A percentile compares a stretch with the other conserved stretches of the same genome.
These are phyloP conservation scores for Myiopsitta monachus DNA, from an alignment of 2,113 vertebrate genomes.

Conservation along the genomic window DNA sequence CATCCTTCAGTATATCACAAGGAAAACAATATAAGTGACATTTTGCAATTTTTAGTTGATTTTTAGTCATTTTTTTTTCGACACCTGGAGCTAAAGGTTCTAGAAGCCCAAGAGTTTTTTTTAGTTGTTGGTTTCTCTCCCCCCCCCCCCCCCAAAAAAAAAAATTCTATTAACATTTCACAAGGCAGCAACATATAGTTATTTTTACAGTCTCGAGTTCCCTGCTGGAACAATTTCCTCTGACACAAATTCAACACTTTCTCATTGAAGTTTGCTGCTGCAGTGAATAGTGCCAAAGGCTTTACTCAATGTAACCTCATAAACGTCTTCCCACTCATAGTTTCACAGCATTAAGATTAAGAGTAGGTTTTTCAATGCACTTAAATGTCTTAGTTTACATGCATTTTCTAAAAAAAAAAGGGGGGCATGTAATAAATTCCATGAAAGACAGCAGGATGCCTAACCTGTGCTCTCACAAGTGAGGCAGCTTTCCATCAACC, in stretches of 20 bases:
- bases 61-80: too few relatives aligned
- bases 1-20: background rate
- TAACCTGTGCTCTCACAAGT: background rate
- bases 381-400: background rate
- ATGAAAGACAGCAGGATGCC: background rate
- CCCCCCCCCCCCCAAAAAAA: too few relatives aligned
- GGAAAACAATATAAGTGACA: background rate
- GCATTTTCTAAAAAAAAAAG: background rate
- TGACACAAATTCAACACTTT: constrained; percentile 51
- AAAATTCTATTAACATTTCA: constrained; percentile 18
- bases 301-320: constrained; percentile 28
- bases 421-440: background rate
- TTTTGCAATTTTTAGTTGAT: background rate
- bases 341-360: background rate
- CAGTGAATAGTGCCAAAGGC: constrained; percentile 5
- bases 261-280: constrained; percentile 28
- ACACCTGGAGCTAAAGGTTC: background rate
- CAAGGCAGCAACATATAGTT: constrained; percentile 12
- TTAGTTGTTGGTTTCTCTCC: background rate
- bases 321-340: background rate
- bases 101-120: background rate
- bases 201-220: background rate
- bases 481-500: background rate
- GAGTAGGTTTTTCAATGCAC: background rate
- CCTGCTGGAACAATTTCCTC: constrained; percentile 27